Conservation (phyloP, 1,140 invertebrate genomes). For the Chrysopa pallens region DNA sequence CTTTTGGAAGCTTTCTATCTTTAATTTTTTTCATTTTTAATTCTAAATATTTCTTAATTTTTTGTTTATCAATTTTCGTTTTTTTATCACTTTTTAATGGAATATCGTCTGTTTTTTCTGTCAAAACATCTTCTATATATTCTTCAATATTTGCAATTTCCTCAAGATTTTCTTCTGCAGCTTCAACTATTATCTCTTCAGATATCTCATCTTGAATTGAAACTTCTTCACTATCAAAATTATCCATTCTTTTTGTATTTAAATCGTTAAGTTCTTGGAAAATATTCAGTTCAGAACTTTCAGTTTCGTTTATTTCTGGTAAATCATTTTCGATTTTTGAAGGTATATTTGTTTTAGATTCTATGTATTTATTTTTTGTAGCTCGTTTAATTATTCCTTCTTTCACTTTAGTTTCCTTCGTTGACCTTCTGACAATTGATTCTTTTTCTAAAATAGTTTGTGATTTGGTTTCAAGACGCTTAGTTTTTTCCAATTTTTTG, state of each 20-base stretch:
- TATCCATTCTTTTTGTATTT: too few relatives aligned
- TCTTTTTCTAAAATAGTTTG: conserved; percentile 4
- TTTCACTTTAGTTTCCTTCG: not conserved
- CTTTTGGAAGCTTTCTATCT: too few relatives aligned
- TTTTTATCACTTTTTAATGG: not conserved
- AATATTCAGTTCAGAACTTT: not conserved
- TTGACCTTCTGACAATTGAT: not conserved
- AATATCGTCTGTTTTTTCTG: not conserved
- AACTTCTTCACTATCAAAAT: too few relatives aligned
- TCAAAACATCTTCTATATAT: not conserved
- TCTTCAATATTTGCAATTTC: not conserved
- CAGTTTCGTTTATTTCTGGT: not conserved
- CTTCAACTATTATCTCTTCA: not conserved
- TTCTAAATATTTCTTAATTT: too few relatives aligned
- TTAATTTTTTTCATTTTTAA: too few relatives aligned
- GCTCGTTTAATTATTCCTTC: conserved; percentile 1
- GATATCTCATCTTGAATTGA: too few relatives aligned
- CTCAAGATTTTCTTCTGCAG: not conserved
- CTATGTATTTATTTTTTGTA: conserved; percentile 8
- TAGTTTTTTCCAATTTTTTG: too few relatives aligned
- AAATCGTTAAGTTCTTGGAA: too few relatives aligned
- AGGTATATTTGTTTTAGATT: not conserved
- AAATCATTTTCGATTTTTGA: not conserved
- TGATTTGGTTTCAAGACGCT: not conserved
- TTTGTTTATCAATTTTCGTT: too few relatives aligned